Conservation (phyloP, 2,113 vertebrate species). For the Oenanthe melanoleuca region DNA sequence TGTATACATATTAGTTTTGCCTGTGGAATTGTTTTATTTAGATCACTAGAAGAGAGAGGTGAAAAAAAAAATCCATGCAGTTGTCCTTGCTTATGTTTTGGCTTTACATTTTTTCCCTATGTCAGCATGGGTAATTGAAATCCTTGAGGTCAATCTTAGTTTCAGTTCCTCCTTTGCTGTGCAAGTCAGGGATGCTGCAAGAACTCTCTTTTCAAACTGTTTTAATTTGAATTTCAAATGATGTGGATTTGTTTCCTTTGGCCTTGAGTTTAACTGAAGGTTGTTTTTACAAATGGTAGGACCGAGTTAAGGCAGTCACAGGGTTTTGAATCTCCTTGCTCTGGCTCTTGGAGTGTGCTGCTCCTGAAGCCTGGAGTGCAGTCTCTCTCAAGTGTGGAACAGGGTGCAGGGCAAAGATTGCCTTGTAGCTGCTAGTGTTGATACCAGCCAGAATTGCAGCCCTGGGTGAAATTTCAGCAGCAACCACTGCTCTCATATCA, state of each 20-base stretch:
- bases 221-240: background rate
- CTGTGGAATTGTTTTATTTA: background rate
- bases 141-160: background rate
- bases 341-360: background rate
- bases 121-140: background rate
- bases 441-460: background rate
- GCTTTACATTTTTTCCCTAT: background rate
- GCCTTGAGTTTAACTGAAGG: background rate
- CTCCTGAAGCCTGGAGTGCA: background rate
- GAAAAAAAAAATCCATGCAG: background rate
- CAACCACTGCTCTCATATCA: background rate
- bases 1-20: background rate
- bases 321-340: background rate
- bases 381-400: rapidly evolving
- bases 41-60: background rate
- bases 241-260: background rate
- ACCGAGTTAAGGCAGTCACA: background rate
- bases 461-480: background rate
- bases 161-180: background rate
- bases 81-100: background rate
- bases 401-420: too few species aligned
- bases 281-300: background rate
- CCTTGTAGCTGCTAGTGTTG: background rate
- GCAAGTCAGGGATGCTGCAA: background rate
- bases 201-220: background rate